Percentiles rank a stretch among this genome's conserved stretches.
Evolutionary conservation across 2,797 vertebrate genomes (phyloP).

Genomic region (Alosa sapidissima): DNA sequence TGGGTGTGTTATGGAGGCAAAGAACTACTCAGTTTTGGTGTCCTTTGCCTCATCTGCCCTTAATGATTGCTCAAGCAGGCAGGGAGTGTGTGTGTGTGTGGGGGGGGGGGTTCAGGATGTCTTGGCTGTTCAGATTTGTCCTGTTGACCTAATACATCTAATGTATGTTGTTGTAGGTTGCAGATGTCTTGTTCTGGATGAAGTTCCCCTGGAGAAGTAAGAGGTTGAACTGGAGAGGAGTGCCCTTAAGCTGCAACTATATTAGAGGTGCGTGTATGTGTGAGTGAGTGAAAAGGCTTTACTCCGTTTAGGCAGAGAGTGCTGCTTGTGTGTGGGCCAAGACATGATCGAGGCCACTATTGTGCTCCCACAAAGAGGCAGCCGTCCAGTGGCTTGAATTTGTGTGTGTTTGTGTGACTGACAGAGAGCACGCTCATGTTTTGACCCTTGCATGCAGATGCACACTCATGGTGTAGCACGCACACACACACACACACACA

Average conservation of each 20-base stretch:
- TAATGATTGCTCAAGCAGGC: no score
- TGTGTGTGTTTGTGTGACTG: constrained; percentile 1
- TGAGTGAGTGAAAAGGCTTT: constrained; percentile 30
- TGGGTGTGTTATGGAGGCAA: no score
- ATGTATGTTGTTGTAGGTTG: constrained; percentile 9
- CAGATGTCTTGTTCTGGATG: constrained; percentile 4
- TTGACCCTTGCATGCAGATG: background rate
- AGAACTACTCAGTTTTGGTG: background rate
- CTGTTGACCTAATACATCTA: background rate
- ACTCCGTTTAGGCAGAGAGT: constrained; percentile 25
- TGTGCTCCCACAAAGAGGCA: constrained; percentile 31
- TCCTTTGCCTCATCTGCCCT: background rate
- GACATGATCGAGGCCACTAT: background rate
- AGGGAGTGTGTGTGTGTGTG: no score
- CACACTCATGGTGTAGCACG: background rate
- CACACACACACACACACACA: background rate
- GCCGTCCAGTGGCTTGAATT: constrained; percentile 31
- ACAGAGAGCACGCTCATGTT: background rate
- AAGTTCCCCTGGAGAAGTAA: background rate
- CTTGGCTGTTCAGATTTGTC: background rate
- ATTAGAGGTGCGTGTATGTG: background rate
- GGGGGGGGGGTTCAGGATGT: no score
- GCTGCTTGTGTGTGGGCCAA: constrained; percentile 31
- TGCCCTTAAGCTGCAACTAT: background rate
- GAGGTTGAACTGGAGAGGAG: background rate